Percentiles rank a stretch among this genome's conserved stretches.
Evolutionary conservation across 2,888 invertebrate species (phyloP).

Genomic region (Punctoribates punctum): DNA sequence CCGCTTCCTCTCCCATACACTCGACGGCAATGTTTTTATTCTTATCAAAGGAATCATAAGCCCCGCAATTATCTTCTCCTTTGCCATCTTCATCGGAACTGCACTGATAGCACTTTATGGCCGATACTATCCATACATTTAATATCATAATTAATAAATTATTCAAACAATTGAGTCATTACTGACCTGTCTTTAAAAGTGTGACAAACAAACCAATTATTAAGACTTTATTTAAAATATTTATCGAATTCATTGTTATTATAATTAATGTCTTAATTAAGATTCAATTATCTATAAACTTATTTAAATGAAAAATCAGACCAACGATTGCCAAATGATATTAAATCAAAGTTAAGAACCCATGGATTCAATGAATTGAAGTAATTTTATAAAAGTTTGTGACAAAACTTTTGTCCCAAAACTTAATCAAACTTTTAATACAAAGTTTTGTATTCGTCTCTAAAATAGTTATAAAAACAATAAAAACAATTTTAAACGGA

Average conservation of each 20-base stretch:
- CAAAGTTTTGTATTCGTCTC: too few relatives aligned
- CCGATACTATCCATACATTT: neutral
- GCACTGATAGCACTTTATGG: conserved; percentile 87
- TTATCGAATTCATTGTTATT: too few relatives aligned
- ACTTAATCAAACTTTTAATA: too few relatives aligned
- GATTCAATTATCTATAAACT: too few relatives aligned
- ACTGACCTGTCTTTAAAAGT: too few relatives aligned
- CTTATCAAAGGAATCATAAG: conserved; percentile 77
- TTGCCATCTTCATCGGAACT: conserved; percentile 77
- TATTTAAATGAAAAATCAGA: too few relatives aligned
- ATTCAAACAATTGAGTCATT: neutral
- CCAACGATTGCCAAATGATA: too few relatives aligned
- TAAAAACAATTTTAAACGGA: neutral
- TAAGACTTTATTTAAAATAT: too few relatives aligned
- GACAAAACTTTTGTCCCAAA: too few relatives aligned
- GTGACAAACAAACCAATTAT: too few relatives aligned
- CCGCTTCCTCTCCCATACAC: conserved; percentile 88
- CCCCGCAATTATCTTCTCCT: conserved; percentile 76
- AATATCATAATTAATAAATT: neutral
- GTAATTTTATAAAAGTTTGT: neutral
- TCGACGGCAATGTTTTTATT: conserved; percentile 83
- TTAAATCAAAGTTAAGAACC: too few relatives aligned
- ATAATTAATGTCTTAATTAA: too few relatives aligned
- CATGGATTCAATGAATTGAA: neutral
- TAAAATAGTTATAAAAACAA: neutral